These are phyloP conservation scores for Silurus lanzhouensis DNA, from an alignment of 2,797 vertebrate species.

Conservation along the genomic window DNA sequence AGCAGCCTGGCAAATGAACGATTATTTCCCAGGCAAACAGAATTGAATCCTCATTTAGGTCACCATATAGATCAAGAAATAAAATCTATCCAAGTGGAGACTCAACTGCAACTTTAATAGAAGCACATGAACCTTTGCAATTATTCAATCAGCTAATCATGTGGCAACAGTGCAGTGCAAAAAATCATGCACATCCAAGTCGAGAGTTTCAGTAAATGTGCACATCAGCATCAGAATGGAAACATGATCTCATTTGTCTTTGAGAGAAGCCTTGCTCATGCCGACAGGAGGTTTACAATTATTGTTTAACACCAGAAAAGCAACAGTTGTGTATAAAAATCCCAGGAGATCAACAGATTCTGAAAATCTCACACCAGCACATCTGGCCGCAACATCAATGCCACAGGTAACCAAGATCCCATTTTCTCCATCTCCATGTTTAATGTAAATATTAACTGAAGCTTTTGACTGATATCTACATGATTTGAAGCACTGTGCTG, in stretches of 20 bases:
- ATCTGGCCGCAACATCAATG: not conserved
- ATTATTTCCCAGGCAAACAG: not conserved
- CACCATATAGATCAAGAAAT: not conserved
- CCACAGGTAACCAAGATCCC: not conserved
- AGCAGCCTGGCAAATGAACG: not conserved
- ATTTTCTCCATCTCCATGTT: not conserved
- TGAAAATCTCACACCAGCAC: not conserved
- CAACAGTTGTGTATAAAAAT: not conserved
- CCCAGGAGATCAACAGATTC: not conserved
- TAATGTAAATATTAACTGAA: not conserved
- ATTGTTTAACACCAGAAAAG: not conserved
- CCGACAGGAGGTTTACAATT: not conserved
- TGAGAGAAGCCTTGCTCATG: not conserved
- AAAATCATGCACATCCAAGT: not conserved
- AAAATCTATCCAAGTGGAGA: constrained; percentile 3
- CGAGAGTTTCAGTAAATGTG: no score
- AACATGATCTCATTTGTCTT: not conserved
- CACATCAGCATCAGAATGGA: not conserved
- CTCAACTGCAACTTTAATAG: not conserved
- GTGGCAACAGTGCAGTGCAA: not conserved
- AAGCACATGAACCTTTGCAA: not conserved
- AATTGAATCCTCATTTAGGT: constrained; percentile 14
- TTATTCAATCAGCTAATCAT: not conserved
- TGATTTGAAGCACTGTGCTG: not conserved
- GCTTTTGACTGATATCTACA: not conserved